Percentiles rank a stretch among this genome's conserved stretches.
Conservation (phyloP, 35 echinoderm and acorn worm species). For the Anneissia japonica region DNA sequence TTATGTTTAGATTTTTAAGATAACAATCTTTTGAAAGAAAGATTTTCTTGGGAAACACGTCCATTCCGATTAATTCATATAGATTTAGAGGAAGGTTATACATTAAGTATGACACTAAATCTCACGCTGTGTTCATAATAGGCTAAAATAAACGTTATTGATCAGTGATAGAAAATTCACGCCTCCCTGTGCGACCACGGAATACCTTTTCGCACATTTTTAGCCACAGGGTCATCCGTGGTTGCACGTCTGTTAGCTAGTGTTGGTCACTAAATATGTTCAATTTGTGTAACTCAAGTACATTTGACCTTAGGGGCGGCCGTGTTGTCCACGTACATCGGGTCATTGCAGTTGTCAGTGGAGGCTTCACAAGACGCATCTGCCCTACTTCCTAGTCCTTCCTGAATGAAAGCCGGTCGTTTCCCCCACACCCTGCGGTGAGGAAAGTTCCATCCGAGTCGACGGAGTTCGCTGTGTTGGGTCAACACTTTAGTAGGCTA, state of each 20-base stretch:
- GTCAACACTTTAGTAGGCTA: not conserved
- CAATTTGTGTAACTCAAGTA: not conserved
- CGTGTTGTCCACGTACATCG: not conserved
- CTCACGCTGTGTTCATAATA: not conserved
- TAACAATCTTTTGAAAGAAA: not conserved
- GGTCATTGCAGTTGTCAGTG: not conserved
- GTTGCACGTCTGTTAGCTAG: not conserved
- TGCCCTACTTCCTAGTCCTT: not conserved
- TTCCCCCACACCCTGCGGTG: not conserved
- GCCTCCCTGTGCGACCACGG: not conserved
- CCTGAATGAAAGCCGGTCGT: not conserved
- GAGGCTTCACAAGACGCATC: not conserved
- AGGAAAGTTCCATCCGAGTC: not conserved
- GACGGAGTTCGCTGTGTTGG: not conserved
- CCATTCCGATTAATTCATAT: not conserved
- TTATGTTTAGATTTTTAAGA: not conserved
- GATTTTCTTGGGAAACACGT: not conserved
- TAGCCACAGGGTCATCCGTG: not conserved
- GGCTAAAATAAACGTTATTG: not conserved
- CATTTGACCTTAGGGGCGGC: not conserved
- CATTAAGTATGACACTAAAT: not conserved
- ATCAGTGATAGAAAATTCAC: not conserved
- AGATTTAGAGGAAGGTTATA: not conserved
- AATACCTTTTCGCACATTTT: not conserved
- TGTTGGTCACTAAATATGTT: not conserved